Evolutionary conservation across 2,113 vertebrate genomes (phyloP), one percentile per base, ranked within the genome.

Genomic region (Promerops cafer): DNA sequence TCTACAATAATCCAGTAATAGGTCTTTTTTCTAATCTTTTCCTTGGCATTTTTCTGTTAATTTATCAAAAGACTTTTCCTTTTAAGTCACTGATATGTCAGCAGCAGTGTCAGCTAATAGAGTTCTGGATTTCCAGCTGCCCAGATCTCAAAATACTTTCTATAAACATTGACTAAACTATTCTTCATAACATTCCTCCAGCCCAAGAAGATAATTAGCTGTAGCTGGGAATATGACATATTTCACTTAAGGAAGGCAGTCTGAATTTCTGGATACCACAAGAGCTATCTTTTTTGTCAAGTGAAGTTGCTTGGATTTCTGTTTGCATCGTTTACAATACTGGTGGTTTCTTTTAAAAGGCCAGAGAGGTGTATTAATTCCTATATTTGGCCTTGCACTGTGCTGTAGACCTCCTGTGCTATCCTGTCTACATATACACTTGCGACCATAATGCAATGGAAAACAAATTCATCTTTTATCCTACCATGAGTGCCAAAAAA

Each of bases 391-490:
- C 22, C 14, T 71, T 79, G 22, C 19, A 28, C 24, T 83, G 22
- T 37, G 35, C 18, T 37, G 33, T 47, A 61, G 33, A 82, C 21
- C 50, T 92, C 44, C 23, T 96, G 56, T 90, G 45, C 56, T 95
- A 23, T 53, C 60, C 70, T 77, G 33, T 85, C 42, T 50, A 57
- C 42, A 81, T 39, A 82, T 27, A 70, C 3, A 74, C 83, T 89
- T 88, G 83, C 45, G 89, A 66, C 16, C 53, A 39, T 95, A 95
- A 83, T 91, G 23, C 91, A 94, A 13, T 39, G 26, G 37, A 74
- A 95, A 78, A 65, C 82, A 80, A 90, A 93, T 88, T 68, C 42
- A 80, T 83, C 44, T 59, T 96, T 96, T 83, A 80, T 78, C 54
- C 88, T 93, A 71, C 33, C 82, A 5, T 3, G 1, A 69, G 39